Percentiles rank a stretch among this genome's conserved stretches.
Conservation (phyloP, 1,140 invertebrate species). For the Schlechtendalia chinensis region DNA sequence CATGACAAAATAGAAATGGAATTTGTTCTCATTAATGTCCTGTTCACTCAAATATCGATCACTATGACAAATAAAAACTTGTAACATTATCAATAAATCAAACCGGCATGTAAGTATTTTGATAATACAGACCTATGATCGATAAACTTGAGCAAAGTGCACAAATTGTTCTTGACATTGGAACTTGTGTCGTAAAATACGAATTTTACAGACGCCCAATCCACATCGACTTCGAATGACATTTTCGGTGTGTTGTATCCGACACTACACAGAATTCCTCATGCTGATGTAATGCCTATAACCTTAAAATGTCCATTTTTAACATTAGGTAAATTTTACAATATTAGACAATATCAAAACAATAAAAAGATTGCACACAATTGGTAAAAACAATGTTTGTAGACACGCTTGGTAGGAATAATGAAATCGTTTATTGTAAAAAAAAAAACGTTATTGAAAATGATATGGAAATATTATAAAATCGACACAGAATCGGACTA, state of each 20-base stretch:
- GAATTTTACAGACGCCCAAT: conserved; percentile 41
- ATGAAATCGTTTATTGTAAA: not conserved
- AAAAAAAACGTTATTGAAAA: too few species aligned
- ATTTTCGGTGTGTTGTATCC: conserved; percentile 10
- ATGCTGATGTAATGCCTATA: not conserved
- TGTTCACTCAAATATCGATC: conserved; percentile 32
- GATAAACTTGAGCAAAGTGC: conserved; percentile 28
- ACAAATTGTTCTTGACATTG: conserved; percentile 20
- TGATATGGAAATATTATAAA: not conserved
- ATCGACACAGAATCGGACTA: not conserved
- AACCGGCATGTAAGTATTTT: not conserved
- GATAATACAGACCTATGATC: conserved; percentile 12
- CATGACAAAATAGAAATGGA: conserved; percentile 36
- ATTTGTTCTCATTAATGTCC: conserved; percentile 27
- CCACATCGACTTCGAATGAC: not conserved
- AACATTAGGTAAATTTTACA: too few species aligned
- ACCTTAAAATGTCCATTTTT: not conserved
- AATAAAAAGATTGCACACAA: not conserved
- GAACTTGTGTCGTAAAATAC: conserved; percentile 36
- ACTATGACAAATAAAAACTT: not conserved
- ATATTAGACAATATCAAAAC: not conserved
- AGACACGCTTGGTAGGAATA: not conserved
- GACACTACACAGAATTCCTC: not conserved
- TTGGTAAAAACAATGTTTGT: not conserved
- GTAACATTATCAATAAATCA: not conserved